phyloP scores from a whole-genome alignment of 2,113 vertebrate species.

The Recurvirostra avosetta region DNA sequence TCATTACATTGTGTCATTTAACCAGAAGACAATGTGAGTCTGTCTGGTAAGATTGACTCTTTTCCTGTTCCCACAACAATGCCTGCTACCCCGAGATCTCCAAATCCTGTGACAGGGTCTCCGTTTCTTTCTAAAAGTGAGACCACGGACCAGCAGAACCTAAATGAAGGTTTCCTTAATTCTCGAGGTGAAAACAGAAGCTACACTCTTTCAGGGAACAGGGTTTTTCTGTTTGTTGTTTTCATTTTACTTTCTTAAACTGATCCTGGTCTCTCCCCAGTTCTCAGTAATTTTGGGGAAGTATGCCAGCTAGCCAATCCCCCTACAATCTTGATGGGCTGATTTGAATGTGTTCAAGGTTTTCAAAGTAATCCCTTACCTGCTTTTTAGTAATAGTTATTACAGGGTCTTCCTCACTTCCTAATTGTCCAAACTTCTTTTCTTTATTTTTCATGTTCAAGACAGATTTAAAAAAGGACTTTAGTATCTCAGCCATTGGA shows the following conservation, averaged over 20 bases:
- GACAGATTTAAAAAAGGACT: conserved; percentile 81
- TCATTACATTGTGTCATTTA: neutral
- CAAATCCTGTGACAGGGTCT: neutral
- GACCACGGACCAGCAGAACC: neutral
- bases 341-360: conserved; percentile 17
- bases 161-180: neutral
- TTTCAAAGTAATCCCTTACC: conserved; percentile 63
- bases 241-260: neutral
- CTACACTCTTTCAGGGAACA: neutral
- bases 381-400: conserved; percentile 75
- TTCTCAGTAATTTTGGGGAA: neutral
- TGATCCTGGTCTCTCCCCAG: neutral
- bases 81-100: neutral
- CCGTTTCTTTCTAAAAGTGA: neutral
- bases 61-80: neutral
- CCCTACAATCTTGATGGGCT: neutral
- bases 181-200: neutral
- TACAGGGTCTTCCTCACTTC: conserved; percentile 79
- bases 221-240: neutral
- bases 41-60: neutral
- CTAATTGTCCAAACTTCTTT: conserved; percentile 81
- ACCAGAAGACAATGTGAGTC: neutral
- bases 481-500: conserved; percentile 79
- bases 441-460: conserved; percentile 83
- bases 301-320: neutral